A percentile compares a stretch with the other conserved stretches of the same genome.
These are phyloP conservation scores for Cyphomyrus plagiostoma DNA, from an alignment of 2,113 vertebrate genomes.

Conservation along the genomic window DNA sequence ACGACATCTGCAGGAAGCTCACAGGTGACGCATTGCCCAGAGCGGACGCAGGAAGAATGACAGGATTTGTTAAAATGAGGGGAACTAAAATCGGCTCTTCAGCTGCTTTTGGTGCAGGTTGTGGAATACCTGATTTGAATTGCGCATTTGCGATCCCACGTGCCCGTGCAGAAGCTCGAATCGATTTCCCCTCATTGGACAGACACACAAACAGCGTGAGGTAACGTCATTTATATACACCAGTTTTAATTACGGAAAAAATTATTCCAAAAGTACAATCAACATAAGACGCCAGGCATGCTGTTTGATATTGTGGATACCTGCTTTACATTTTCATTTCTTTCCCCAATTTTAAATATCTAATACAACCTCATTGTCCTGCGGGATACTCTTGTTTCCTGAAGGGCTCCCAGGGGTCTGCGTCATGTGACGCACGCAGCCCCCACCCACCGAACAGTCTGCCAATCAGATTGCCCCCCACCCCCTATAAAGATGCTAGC, in stretches of 20 bases:
- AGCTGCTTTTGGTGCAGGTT: not conserved
- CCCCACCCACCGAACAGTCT: not conserved
- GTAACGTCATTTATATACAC: constrained; percentile 14
- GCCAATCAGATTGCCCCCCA: not conserved
- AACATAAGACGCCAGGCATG: not conserved
- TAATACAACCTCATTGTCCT: not conserved
- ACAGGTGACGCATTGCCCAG: not conserved
- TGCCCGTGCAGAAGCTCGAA: not conserved
- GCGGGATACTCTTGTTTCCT: not conserved
- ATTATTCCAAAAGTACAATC: constrained; percentile 16
- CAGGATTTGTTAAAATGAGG: not conserved
- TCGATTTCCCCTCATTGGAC: not conserved
- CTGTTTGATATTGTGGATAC: not conserved
- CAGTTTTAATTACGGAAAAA: constrained; percentile 22
- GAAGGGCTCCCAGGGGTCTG: not conserved
- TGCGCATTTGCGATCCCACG: not conserved
- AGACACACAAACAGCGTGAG: not conserved
- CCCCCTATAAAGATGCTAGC: not conserved
- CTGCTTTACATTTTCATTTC: constrained; percentile 4
- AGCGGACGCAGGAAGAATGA: not conserved
- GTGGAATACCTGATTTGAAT: not conserved
- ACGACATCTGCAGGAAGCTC: not conserved
- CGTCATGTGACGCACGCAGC: not conserved
- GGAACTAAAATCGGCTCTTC: not conserved
- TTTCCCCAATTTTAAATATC: not conserved